A percentile compares a stretch with the other conserved stretches of the same genome.
These are phyloP conservation scores for Camarhynchus parvulus DNA, from an alignment of 2,113 vertebrate species.

Conservation along the genomic window DNA sequence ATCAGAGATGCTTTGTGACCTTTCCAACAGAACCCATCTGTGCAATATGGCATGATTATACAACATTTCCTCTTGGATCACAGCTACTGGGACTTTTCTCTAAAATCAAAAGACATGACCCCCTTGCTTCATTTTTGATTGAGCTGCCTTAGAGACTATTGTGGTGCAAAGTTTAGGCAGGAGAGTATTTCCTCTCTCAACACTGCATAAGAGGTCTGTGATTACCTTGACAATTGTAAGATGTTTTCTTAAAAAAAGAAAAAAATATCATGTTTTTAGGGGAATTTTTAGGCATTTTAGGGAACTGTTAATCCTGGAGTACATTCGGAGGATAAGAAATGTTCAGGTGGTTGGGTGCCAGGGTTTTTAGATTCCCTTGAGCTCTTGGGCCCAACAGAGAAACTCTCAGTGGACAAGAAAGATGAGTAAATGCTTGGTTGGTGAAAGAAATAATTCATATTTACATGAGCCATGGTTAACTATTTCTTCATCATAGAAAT, in stretches of 20 bases:
- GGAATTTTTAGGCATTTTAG: background rate
- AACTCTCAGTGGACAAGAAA: background rate
- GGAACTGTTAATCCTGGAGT: background rate
- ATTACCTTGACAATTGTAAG: background rate
- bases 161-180: background rate
- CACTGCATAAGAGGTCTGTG: background rate
- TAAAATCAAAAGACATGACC: background rate
- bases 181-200: background rate
- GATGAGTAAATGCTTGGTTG: background rate
- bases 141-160: background rate
- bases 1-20: background rate
- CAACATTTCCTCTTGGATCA: background rate
- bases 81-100: background rate
- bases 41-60: background rate
- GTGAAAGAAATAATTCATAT: background rate
- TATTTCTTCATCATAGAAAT: background rate
- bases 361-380: background rate
- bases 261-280: background rate
- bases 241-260: fast-evolving
- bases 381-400: background rate
- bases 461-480: fast-evolving
- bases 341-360: background rate
- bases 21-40: background rate
- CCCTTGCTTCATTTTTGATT: background rate
- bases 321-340: background rate